Conservation (phyloP, 1,140 invertebrate genomes). For the Caenorhabditis elegans region DNA sequence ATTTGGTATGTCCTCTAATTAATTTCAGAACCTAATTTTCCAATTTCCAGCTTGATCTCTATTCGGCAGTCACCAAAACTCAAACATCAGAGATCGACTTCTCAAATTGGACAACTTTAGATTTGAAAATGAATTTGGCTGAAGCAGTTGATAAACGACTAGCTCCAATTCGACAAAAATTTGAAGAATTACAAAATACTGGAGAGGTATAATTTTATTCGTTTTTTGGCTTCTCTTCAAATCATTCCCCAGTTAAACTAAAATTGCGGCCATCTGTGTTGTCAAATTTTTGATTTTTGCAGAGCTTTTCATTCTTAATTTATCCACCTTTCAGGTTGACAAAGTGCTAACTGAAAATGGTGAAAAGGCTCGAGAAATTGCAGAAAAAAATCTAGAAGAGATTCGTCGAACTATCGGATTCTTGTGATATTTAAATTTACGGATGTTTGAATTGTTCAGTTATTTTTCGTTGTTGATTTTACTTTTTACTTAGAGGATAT, state of each 20-base stretch:
- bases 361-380: conserved; percentile 36
- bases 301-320: too few relatives aligned
- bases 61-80: conserved; percentile 34
- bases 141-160: conserved; percentile 41
- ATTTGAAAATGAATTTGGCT: conserved; percentile 43
- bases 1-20: conserved; percentile 47
- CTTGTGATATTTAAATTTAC: not conserved
- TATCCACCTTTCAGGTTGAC: conserved; percentile 46
- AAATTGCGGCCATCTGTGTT: too few relatives aligned
- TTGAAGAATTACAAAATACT: conserved; percentile 15
- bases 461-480: not conserved
- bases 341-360: conserved; percentile 44
- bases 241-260: too few relatives aligned
- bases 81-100: not conserved
- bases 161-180: conserved; percentile 25
- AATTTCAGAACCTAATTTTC: not conserved
- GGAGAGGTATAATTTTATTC: not conserved
- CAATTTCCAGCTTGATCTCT: conserved; percentile 36
- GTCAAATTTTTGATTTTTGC: too few relatives aligned
- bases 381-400: conserved; percentile 47
- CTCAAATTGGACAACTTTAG: not conserved
- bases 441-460: not conserved
- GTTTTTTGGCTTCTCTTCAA: too few relatives aligned
- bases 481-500: too few relatives aligned
- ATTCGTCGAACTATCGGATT: conserved; percentile 52